phyloP scores from a whole-genome alignment of 2,113 vertebrate genomes.

The Oreochromis niloticus region DNA sequence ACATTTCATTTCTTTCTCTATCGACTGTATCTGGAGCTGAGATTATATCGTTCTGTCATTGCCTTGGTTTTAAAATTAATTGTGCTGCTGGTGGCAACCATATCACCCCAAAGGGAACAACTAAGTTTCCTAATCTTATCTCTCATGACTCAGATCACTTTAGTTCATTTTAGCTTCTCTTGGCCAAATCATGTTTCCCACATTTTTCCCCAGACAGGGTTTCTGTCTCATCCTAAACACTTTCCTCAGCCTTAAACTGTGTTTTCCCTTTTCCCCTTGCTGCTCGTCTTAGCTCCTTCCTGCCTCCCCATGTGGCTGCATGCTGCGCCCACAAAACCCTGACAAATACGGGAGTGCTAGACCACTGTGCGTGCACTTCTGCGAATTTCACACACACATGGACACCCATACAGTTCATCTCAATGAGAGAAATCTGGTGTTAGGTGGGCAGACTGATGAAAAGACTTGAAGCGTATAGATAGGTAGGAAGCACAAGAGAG shows the following conservation, averaged over 20 bases:
- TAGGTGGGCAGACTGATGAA: conserved; percentile 11
- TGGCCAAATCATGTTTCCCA: conserved; percentile 15
- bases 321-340: conserved; percentile 9
- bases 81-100: background rate
- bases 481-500: background rate
- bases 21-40: background rate
- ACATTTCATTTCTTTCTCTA: background rate
- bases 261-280: background rate
- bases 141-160: conserved; percentile 32
- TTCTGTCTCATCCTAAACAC: conserved; percentile 20
- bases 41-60: background rate
- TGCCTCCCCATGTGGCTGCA: background rate
- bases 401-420: background rate
- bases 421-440: background rate
- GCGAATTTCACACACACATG: background rate
- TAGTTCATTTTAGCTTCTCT: conserved; percentile 4
- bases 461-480: background rate
- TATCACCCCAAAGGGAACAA: conserved; percentile 12
- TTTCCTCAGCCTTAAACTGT: conserved; percentile 2
- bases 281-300: background rate
- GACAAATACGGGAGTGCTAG: conserved; percentile 6
- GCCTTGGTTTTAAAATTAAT: conserved; percentile 4
- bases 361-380: background rate
- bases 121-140: conserved; percentile 24
- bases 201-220: conserved; percentile 17